Conservation (phyloP, 2,888 invertebrate species). For the Trissolcus japonicus region DNA sequence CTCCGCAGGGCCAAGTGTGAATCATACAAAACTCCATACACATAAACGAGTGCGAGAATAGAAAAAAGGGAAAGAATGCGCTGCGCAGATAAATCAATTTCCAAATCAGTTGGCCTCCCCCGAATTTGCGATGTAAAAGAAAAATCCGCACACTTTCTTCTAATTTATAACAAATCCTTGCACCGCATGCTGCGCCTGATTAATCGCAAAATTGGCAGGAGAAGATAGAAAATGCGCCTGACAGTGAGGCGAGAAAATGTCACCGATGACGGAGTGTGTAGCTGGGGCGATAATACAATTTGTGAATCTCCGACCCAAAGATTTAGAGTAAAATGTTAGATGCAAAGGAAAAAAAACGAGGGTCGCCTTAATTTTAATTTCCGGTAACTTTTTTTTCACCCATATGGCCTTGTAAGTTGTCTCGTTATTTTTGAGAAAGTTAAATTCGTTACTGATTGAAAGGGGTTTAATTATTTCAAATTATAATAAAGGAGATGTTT, state of each 20-base stretch:
- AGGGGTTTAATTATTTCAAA: too few species aligned
- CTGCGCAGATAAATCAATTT: conserved; percentile 11
- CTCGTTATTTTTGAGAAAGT: background rate
- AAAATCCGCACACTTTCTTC: conserved; percentile 2
- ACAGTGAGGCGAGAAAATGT: conserved; percentile 16
- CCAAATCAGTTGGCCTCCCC: background rate
- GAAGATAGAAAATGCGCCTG: background rate
- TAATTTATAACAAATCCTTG: conserved; percentile 25
- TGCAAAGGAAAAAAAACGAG: conserved; percentile 24
- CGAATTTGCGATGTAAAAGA: background rate
- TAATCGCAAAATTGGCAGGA: conserved; percentile 26
- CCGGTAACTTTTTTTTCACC: conserved; percentile 28
- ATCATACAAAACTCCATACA: conserved; percentile 10
- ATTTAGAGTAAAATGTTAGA: conserved; percentile 31
- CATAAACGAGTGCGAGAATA: conserved; percentile 2
- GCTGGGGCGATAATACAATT: conserved; percentile 58
- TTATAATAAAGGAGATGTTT: too few species aligned
- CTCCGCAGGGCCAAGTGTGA: conserved; percentile 35
- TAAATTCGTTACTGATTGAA: too few species aligned
- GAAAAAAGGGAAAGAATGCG: conserved; percentile 12
- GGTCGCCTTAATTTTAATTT: conserved; percentile 37
- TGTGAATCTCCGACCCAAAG: conserved; percentile 33
- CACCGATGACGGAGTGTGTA: conserved; percentile 10
- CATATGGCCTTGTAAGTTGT: conserved; percentile 13
- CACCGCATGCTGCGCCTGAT: conserved; percentile 24